A percentile compares a stretch with the other conserved stretches of the same genome.
Evolutionary conservation across 2,113 vertebrate genomes (phyloP).

Genomic region (Arenaria interpres): DNA sequence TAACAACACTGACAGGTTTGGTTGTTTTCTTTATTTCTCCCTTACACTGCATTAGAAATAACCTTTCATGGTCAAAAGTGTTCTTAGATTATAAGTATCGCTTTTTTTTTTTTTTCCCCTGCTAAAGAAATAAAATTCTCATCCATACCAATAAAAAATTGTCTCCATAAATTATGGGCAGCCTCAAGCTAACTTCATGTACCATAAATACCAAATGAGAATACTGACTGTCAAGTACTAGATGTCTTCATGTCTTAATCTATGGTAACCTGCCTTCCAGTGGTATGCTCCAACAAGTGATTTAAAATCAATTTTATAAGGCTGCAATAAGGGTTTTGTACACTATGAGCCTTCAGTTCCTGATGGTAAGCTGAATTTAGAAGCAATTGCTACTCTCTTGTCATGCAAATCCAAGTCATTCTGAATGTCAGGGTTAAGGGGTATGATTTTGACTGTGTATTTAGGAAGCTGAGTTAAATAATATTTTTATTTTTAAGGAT

Average conservation of each 20-base stretch:
- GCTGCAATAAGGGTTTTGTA: neutral
- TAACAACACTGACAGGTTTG: neutral
- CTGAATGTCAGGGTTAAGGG: neutral
- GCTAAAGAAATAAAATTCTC: neutral
- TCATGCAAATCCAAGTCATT: neutral
- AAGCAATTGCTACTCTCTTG: neutral
- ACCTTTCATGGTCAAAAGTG: neutral
- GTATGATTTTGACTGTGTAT: neutral
- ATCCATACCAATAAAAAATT: neutral
- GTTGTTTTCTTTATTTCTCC: neutral
- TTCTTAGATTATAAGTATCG: neutral
- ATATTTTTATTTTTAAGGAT: neutral
- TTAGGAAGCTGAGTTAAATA: neutral
- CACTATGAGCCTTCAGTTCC: neutral
- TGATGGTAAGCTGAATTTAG: neutral
- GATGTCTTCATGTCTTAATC: neutral
- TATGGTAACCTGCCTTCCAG: neutral
- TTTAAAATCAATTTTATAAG: neutral
- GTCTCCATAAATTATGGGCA: neutral
- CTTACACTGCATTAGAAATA: neutral
- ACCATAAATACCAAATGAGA: neutral
- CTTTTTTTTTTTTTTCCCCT: neutral
- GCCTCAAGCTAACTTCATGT: neutral
- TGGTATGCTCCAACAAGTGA: neutral
- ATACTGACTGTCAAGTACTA: neutral